Percentiles rank a stretch among this genome's conserved stretches.
phyloP scores from a whole-genome alignment of 2,113 vertebrate species.

The Neomonachus schauinslandi region DNA sequence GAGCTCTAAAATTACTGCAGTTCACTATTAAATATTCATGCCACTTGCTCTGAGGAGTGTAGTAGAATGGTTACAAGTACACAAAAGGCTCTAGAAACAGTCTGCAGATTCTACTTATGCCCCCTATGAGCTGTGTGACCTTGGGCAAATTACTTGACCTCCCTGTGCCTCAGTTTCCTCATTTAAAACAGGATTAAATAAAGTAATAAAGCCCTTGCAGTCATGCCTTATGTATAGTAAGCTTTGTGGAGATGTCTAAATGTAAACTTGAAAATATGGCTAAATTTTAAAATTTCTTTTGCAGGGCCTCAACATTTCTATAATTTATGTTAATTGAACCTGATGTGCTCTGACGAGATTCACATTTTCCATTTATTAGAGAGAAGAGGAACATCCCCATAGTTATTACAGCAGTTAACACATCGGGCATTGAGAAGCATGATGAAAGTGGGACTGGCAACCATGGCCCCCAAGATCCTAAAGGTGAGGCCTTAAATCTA shows the following conservation, averaged over 20 bases:
- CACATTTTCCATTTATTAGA: conserved; percentile 18
- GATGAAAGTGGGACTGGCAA: background rate
- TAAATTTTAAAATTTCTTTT: conserved; percentile 25
- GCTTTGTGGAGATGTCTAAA: conserved; percentile 20
- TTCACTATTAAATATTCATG: background rate
- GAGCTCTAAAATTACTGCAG: background rate
- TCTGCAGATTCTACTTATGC: background rate
- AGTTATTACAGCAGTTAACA: conserved; percentile 22
- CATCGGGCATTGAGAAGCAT: background rate
- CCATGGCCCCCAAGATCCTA: background rate
- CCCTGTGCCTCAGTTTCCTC: background rate
- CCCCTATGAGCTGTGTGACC: background rate
- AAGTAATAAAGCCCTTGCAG: conserved; percentile 10
- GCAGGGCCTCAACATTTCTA: background rate
- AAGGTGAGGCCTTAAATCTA: background rate
- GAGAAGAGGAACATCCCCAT: background rate
- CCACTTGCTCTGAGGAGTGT: background rate
- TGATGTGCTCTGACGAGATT: background rate
- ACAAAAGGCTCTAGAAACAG: background rate
- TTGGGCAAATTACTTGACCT: conserved; percentile 11
- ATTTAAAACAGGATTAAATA: conserved; percentile 50
- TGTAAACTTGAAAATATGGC: conserved; percentile 46
- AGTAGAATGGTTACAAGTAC: background rate
- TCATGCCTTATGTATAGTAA: background rate
- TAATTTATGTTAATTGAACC: conserved; percentile 30